These are phyloP conservation scores for Drosophila leontia DNA, from an alignment of 1,140 invertebrate genomes.

Conservation along the genomic window DNA sequence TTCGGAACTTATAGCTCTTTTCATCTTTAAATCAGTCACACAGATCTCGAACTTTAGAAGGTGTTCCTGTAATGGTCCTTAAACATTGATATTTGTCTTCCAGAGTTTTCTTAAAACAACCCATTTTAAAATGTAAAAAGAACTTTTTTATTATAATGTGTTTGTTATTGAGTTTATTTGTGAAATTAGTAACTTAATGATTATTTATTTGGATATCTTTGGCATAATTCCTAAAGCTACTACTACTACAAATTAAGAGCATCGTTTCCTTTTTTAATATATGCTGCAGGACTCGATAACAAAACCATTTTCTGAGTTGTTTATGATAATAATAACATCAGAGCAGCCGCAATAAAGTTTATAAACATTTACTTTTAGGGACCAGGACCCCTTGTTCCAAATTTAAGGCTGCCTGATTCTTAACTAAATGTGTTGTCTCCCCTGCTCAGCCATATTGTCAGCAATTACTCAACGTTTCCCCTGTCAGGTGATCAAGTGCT, in stretches of 20 bases:
- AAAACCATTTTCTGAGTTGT: not conserved
- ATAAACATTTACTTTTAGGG: not conserved
- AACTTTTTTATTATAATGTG: too few relatives aligned
- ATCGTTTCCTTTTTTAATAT: not conserved
- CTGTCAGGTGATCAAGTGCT: slow-evolving; percentile 66
- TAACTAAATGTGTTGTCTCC: slow-evolving; percentile 48
- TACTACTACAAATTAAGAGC: not conserved
- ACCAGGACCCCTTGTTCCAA: not conserved
- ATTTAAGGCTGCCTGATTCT: slow-evolving; percentile 6
- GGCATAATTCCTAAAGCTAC: not conserved
- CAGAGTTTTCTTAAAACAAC: too few relatives aligned
- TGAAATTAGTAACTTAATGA: too few relatives aligned
- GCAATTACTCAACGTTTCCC: slow-evolving; percentile 67
- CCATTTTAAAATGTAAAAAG: too few relatives aligned
- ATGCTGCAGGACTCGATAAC: not conserved
- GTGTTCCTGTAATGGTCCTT: too few relatives aligned
- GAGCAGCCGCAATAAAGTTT: not conserved
- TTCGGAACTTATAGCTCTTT: not conserved
- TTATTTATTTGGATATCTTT: not conserved
- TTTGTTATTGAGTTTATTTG: too few relatives aligned
- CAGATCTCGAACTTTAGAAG: too few relatives aligned
- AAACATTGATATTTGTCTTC: too few relatives aligned
- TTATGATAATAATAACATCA: slow-evolving; percentile 20
- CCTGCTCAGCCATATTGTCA: slow-evolving; percentile 75
- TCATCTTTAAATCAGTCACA: too few relatives aligned